These are phyloP conservation scores for Lepilemur ruficaudatus DNA, from an alignment of 2,797 vertebrate genomes.

Conservation along the genomic window DNA sequence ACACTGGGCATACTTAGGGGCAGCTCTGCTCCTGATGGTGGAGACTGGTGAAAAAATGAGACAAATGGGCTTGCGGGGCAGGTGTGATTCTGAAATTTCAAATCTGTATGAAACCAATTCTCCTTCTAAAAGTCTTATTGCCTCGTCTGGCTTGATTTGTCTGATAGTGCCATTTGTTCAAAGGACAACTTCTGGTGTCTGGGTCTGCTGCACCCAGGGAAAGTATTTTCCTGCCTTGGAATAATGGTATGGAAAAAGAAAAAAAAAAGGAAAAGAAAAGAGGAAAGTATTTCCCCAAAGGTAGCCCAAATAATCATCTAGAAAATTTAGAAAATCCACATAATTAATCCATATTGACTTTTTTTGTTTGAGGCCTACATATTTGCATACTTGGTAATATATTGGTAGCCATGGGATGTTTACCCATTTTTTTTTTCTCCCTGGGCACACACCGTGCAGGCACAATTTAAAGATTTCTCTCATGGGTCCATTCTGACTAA, in stretches of 20 bases:
- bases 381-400: neutral
- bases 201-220: neutral
- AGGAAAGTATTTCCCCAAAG: neutral
- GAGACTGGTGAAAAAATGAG: neutral
- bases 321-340: neutral
- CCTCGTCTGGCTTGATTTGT: neutral
- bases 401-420: neutral
- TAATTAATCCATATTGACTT: neutral
- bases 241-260: neutral
- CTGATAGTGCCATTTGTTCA: neutral
- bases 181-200: neutral
- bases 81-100: constrained; percentile 29
- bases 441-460: neutral
- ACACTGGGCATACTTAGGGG: neutral
- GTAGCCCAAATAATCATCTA: neutral
- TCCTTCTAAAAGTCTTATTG: neutral
- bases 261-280: neutral
- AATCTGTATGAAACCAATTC: constrained; percentile 5
- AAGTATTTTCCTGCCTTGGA: neutral
- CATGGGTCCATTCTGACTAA: neutral
- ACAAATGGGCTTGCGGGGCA: neutral
- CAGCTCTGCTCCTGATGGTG: neutral
- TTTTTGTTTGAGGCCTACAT: neutral
- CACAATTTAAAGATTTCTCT: neutral
- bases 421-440: neutral